Percentiles rank a stretch among this genome's conserved stretches.
phyloP scores from a whole-genome alignment of 2,888 invertebrate species.

The Cryptus armator region DNA sequence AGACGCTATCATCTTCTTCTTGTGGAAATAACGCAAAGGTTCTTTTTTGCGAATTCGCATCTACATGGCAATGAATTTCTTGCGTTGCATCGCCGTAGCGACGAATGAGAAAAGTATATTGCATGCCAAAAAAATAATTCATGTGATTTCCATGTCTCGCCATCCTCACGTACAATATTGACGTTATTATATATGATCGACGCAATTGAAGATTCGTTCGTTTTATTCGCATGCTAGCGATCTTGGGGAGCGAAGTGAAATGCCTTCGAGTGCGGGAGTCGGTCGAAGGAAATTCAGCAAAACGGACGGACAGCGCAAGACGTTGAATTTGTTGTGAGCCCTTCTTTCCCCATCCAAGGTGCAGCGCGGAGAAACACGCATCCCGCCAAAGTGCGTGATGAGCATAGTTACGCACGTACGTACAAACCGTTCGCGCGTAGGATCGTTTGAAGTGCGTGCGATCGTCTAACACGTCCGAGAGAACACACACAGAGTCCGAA shows the following conservation, averaged over 20 bases:
- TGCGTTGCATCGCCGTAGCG: slow-evolving; percentile 34
- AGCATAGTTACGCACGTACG: slow-evolving; percentile 72
- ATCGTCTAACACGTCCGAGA: slow-evolving; percentile 23
- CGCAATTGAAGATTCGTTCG: slow-evolving; percentile 39
- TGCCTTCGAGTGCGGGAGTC: slow-evolving; percentile 55
- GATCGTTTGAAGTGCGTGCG: slow-evolving; percentile 26
- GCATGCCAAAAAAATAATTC: neutral
- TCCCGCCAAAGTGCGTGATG: slow-evolving; percentile 76
- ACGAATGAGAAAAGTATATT: slow-evolving; percentile 1
- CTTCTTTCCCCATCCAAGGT: slow-evolving; percentile 26
- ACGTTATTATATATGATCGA: slow-evolving; percentile 39
- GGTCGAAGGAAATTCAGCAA: slow-evolving; percentile 51
- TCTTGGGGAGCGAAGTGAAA: slow-evolving; percentile 20
- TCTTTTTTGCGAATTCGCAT: slow-evolving; percentile 1
- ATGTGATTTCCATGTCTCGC: slow-evolving; percentile 19
- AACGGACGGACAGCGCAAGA: slow-evolving; percentile 8
- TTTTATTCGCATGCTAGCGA: slow-evolving; percentile 19
- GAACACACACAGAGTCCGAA: slow-evolving; percentile 20
- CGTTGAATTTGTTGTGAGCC: slow-evolving; percentile 52
- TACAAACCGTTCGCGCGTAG: slow-evolving; percentile 38
- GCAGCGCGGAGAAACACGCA: slow-evolving; percentile 27
- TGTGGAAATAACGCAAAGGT: slow-evolving; percentile 45
- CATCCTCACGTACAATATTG: slow-evolving; percentile 63
- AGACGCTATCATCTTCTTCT: slow-evolving; percentile 49
- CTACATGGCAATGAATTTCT: slow-evolving; percentile 33